Evolutionary conservation across 2,888 invertebrate genomes (phyloP).

Genomic region (Myopa tessellatipennis): DNA sequence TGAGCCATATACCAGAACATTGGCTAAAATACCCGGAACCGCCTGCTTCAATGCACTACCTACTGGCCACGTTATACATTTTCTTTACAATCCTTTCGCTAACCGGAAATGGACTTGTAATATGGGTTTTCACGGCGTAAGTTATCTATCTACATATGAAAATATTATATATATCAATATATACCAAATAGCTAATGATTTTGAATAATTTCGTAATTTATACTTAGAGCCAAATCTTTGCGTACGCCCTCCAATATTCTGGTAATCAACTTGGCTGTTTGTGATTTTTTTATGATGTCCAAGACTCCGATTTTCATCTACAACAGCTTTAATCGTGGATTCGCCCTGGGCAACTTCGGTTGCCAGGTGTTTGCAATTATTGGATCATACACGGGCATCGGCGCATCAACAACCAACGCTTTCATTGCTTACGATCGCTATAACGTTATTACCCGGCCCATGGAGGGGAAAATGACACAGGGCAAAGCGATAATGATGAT

Average conservation of each 20-base stretch:
- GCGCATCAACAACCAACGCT: conserved; percentile 83
- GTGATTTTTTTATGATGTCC: conserved; percentile 89
- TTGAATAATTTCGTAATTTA: background rate
- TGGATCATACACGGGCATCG: conserved; percentile 84
- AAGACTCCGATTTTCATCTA: conserved; percentile 78
- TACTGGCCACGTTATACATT: conserved; percentile 81
- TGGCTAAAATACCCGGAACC: conserved; percentile 86
- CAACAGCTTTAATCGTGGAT: conserved; percentile 83
- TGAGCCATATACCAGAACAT: conserved; percentile 82
- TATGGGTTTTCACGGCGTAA: conserved; percentile 78
- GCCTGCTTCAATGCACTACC: conserved; percentile 82
- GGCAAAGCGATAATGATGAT: conserved; percentile 85
- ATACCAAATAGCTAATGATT: background rate
- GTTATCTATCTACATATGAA: conserved; percentile 22
- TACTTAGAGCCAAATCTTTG: conserved; percentile 62
- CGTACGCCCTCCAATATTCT: conserved; percentile 82
- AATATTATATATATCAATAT: conserved; percentile 3
- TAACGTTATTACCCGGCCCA: conserved; percentile 83
- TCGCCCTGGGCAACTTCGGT: conserved; percentile 78
- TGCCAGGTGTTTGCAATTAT: conserved; percentile 82
- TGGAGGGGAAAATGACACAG: conserved; percentile 83
- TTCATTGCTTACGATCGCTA: conserved; percentile 86
- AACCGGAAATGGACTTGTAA: conserved; percentile 85
- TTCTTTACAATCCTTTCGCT: conserved; percentile 79
- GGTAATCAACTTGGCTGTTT: conserved; percentile 83